These are phyloP conservation scores for Pristionchus exspectatus DNA, from an alignment of 2,888 invertebrate genomes.

Conservation along the genomic window DNA sequence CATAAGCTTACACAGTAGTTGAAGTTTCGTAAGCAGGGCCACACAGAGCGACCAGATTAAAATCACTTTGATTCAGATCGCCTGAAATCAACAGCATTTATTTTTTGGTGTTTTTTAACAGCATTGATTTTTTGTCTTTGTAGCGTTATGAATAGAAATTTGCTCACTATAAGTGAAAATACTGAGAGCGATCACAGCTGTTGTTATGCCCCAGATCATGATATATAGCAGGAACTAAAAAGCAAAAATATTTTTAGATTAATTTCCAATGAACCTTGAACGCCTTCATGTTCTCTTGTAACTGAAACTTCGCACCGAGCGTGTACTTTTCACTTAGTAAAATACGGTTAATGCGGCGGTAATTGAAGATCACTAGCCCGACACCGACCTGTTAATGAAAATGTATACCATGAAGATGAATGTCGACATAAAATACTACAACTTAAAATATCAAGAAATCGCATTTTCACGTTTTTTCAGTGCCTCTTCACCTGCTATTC, in stretches of 20 bases:
- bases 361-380: neutral
- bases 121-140: neutral
- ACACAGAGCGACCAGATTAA: neutral
- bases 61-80: neutral
- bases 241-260: neutral
- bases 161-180: neutral
- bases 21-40: neutral
- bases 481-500: neutral
- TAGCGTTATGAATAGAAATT: neutral
- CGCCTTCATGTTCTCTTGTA: constrained; percentile 18
- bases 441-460: no score
- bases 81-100: no score
- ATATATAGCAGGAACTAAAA: neutral
- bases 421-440: no score
- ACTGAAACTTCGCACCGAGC: neutral
- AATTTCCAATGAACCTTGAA: neutral
- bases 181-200: neutral
- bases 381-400: neutral
- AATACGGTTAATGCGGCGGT: neutral
- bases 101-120: no score
- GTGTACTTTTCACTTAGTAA: neutral
- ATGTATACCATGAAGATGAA: no score
- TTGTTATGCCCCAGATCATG: neutral
- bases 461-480: no score
- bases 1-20: neutral